phyloP scores from a whole-genome alignment of 2,797 vertebrate genomes.

The Paguma larvata region DNA sequence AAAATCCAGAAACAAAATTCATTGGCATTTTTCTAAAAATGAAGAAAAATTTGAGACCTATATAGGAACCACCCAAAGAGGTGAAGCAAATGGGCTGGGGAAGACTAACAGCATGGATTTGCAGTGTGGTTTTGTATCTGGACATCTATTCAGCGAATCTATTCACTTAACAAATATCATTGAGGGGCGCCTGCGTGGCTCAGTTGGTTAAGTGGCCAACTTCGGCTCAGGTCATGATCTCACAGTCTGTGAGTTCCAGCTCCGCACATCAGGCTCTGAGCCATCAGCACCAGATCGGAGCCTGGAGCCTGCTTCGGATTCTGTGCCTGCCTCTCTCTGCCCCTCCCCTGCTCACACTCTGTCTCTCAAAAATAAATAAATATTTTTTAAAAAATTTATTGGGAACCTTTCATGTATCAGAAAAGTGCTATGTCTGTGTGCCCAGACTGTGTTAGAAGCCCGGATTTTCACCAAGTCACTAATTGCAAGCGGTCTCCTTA shows the following conservation, averaged over 20 bases:
- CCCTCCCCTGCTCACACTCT: no score
- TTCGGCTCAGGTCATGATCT: no score
- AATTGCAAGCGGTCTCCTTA: neutral
- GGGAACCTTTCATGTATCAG: neutral
- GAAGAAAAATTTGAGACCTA: neutral
- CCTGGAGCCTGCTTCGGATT: no score
- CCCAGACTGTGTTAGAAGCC: neutral
- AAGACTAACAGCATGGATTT: neutral
- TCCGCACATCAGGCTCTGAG: no score
- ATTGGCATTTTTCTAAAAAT: constrained; percentile 11
- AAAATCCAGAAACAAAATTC: neutral
- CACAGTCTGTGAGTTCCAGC: no score
- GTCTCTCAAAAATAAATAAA: no score
- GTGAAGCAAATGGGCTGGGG: neutral
- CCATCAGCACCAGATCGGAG: no score
- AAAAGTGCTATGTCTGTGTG: neutral
- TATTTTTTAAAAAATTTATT: neutral
- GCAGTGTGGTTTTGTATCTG: neutral
- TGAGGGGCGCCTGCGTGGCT: no score
- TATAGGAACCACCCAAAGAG: neutral
- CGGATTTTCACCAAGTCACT: neutral
- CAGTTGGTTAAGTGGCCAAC: no score
- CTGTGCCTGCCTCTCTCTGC: no score
- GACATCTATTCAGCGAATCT: neutral
- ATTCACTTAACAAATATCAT: neutral